A percentile compares a stretch with the other conserved stretches of the same genome.
Evolutionary conservation across 2,888 invertebrate genomes (phyloP).

Genomic region (Leptinotarsa peninsularis): DNA sequence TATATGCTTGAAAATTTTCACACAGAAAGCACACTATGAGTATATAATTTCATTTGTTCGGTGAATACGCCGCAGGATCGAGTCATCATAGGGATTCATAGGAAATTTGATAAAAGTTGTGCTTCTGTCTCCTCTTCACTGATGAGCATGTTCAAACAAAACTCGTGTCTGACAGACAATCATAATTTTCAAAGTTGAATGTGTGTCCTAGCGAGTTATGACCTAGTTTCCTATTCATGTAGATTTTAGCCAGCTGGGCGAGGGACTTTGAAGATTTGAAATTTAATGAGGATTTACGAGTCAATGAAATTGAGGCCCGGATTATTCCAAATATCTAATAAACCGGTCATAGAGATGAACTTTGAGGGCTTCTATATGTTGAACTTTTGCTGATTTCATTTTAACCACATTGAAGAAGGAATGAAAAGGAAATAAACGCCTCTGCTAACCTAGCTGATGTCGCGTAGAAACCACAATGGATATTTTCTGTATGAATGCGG

Average conservation of each 20-base stretch:
- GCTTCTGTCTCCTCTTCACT: conserved; percentile 35
- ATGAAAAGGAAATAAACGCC: no score
- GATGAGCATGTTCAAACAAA: conserved; percentile 37
- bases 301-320: not conserved
- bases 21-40: conserved; percentile 30
- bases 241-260: not conserved
- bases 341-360: no score
- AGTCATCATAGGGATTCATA: conserved; percentile 32
- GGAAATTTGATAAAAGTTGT: conserved; percentile 45
- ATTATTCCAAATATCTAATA: not conserved
- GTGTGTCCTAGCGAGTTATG: not conserved
- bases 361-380: no score
- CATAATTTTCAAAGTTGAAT: conserved; percentile 34
- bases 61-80: conserved; percentile 30
- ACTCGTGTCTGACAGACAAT: conserved; percentile 33
- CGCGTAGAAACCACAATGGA: no score
- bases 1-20: conserved; percentile 23
- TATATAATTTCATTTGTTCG: conserved; percentile 36
- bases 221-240: conserved; percentile 9
- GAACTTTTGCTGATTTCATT: no score
- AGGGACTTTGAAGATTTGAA: conserved; percentile 2
- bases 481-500: no score
- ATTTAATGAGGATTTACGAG: conserved; percentile 1
- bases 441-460: no score
- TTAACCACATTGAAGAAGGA: no score